These are phyloP conservation scores for Cryptus armator DNA, from an alignment of 2,888 invertebrate genomes.

Conservation along the genomic window DNA sequence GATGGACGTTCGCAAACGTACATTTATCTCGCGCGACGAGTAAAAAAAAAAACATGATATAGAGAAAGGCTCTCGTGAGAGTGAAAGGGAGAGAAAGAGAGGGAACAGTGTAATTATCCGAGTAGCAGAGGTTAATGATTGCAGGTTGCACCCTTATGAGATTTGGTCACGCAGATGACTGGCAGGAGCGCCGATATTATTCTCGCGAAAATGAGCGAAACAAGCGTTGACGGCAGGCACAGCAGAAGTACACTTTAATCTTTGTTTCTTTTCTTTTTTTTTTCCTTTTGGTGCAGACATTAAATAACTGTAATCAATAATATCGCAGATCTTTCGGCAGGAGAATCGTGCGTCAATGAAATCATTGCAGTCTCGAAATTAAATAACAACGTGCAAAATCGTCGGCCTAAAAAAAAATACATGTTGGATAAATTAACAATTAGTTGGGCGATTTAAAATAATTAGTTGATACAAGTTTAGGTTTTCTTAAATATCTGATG, in stretches of 20 bases:
- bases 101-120: constrained; percentile 74
- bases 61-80: constrained; percentile 24
- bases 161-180: constrained; percentile 77
- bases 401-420: too few species aligned
- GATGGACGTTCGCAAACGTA: constrained; percentile 61
- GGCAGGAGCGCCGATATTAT: constrained; percentile 60
- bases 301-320: constrained; percentile 9
- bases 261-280: background rate
- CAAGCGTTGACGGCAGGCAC: constrained; percentile 11
- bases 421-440: too few species aligned
- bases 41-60: constrained; percentile 61
- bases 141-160: constrained; percentile 76
- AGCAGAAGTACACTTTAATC: background rate
- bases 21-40: constrained; percentile 65
- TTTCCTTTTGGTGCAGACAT: background rate
- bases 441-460: too few species aligned
- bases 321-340: background rate
- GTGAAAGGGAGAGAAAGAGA: constrained; percentile 46
- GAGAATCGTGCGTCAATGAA: background rate
- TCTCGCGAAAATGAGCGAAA: constrained; percentile 64
- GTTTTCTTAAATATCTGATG: too few species aligned
- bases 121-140: constrained; percentile 76
- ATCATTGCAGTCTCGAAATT: background rate
- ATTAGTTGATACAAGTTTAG: too few species aligned
- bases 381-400: background rate